Evolutionary conservation across 2,797 vertebrate genomes (phyloP).

Genomic region (Jordanella pulchra): DNA sequence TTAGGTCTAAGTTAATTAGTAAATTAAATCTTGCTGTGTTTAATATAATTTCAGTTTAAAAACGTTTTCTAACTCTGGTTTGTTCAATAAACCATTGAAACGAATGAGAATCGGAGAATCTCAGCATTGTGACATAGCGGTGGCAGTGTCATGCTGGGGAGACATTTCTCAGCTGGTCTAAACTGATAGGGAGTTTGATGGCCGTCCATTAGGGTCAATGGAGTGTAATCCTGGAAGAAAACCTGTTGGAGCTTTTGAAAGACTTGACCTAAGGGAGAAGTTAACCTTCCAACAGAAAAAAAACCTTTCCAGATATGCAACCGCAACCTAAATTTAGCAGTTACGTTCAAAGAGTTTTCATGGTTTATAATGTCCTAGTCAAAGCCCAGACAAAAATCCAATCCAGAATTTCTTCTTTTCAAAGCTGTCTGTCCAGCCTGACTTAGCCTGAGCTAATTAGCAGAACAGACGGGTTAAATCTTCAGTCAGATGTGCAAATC

Average conservation of each 20-base stretch:
- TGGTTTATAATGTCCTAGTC: neutral
- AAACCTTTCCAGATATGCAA: fast-evolving
- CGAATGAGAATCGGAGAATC: neutral
- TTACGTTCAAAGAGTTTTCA: neutral
- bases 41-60: neutral
- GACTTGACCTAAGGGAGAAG: neutral
- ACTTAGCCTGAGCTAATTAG: neutral
- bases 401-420: neutral
- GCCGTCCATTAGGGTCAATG: neutral
- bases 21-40: neutral
- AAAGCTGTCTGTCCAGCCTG: neutral
- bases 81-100: neutral
- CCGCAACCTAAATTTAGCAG: neutral
- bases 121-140: neutral
- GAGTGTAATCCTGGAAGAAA: neutral
- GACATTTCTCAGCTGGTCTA: neutral
- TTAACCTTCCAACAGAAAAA: neutral
- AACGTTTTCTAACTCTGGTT: neutral
- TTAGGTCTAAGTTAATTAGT: no score
- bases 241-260: neutral
- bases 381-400: neutral
- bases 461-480: neutral
- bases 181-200: neutral
- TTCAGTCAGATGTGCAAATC: neutral
- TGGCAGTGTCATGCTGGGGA: neutral